Evolutionary conservation across 2,888 invertebrate species (phyloP).

Genomic region (Drosophila affinis): DNA sequence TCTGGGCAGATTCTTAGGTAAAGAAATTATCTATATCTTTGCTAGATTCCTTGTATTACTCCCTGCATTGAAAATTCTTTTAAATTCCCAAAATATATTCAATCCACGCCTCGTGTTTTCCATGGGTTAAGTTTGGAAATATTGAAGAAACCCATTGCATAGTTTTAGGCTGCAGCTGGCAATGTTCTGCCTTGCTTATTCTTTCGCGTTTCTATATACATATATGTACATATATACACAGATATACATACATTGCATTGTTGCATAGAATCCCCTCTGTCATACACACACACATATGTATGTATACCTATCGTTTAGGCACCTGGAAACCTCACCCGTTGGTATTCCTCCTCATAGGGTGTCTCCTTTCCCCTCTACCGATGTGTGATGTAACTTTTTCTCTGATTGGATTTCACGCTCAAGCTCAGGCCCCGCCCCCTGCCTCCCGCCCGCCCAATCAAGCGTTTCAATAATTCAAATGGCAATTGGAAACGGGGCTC

Average conservation of each 20-base stretch:
- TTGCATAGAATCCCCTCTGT: background rate
- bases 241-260: too few relatives aligned
- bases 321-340: background rate
- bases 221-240: background rate
- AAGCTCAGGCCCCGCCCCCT: conserved; percentile 16
- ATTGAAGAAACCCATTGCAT: conserved; percentile 42
- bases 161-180: conserved; percentile 38
- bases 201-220: background rate
- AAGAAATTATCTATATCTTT: too few relatives aligned
- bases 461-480: conserved; percentile 70
- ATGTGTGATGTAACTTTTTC: conserved; percentile 25
- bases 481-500: conserved; percentile 30
- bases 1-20: too few relatives aligned
- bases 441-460: conserved; percentile 57
- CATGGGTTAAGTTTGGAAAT: conserved; percentile 11
- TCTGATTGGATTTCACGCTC: conserved; percentile 66
- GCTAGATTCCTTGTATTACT: background rate
- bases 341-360: background rate
- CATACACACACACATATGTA: background rate
- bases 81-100: background rate
- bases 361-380: background rate
- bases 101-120: conserved; percentile 16
- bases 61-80: background rate
- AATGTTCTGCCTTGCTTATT: background rate
- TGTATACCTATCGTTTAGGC: too few relatives aligned